Base-by-base conservation (phyloP, 1,140 invertebrate species). In the Aphidius gifuensis region DNA sequence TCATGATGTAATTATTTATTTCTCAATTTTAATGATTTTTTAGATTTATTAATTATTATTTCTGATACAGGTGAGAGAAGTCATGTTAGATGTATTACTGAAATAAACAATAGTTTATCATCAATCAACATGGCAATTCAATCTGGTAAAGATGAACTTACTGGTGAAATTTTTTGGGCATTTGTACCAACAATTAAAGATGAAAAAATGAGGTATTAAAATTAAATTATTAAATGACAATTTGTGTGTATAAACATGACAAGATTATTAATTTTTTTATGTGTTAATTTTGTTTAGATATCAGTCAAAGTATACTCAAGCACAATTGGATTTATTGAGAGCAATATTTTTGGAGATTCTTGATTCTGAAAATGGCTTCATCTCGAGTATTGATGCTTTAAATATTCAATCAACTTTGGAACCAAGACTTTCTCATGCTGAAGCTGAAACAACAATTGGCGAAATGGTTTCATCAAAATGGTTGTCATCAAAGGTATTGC, bases 341-440 rank as follows among this genome's bases (percentile, higher is more conserved):
- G 56, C 40, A 6, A 60, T 78, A 38, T 76, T 69, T 66, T 69
- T 65, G 55, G 69, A 73, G 64, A 76, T 78, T 53, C 68, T 78
- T 40, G 64, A 60, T 42, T 68, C 72, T 2, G n/a, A 42, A 3
- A 46, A 68, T 38, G 69, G 72, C 16, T 62, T 50, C 40, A 16
- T 69, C 40, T 72, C 72, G n/a, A 77, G 74, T 64, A 71, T 68
- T 6, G 46, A 61, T 32, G 71, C 69, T 53, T 65, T 80, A 4
- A 79, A 79, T 66, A 60, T 76, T 46, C 62, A 72, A n/a, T 58
- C 62, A 11, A 50, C 45, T 0, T 11, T 71, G 11, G 66, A 73
- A 32, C 11, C 57, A 9, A 71, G 65, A 58, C 61, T 78, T 23
- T 56, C 61, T 0, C 73, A 71, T 64, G 16, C 49, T 51, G 66